Conservation (phyloP, 2,888 invertebrate genomes). For the Athripsodes cinereus region DNA sequence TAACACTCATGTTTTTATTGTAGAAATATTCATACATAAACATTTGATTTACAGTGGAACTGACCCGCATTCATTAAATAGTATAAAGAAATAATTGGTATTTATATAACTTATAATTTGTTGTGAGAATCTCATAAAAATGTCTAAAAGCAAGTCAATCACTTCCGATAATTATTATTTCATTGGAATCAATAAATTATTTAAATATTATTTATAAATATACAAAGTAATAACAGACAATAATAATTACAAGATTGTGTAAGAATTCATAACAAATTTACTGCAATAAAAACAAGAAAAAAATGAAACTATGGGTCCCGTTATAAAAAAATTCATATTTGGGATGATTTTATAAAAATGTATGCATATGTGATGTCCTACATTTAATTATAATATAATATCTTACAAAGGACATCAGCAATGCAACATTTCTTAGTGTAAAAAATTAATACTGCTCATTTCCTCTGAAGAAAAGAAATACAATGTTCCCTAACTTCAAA, state of each 20-base stretch:
- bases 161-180: slow-evolving; percentile 16
- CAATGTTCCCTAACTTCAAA: neutral
- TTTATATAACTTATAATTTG: slow-evolving; percentile 44
- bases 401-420: slow-evolving; percentile 15
- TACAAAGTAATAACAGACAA: slow-evolving; percentile 35
- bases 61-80: slow-evolving; percentile 20
- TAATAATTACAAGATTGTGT: slow-evolving; percentile 32
- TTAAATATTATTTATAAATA: slow-evolving; percentile 46
- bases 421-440: slow-evolving; percentile 5
- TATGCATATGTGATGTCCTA: slow-evolving; percentile 6
- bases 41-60: slow-evolving; percentile 20
- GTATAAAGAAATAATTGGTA: neutral
- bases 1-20: slow-evolving; percentile 54
- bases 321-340: slow-evolving; percentile 24
- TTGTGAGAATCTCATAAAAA: slow-evolving; percentile 42
- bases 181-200: slow-evolving; percentile 28
- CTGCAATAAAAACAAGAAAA: slow-evolving; percentile 36
- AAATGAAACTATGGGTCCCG: slow-evolving; percentile 42
- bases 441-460: slow-evolving; percentile 28
- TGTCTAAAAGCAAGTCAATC: neutral
- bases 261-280: slow-evolving; percentile 27
- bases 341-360: slow-evolving; percentile 14
- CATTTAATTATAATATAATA: slow-evolving; percentile 19
- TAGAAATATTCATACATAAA: slow-evolving; percentile 42
- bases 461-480: slow-evolving; percentile 11